Evolutionary conservation across 2,113 vertebrate species (phyloP).

Genomic region (Callipepla squamata): DNA sequence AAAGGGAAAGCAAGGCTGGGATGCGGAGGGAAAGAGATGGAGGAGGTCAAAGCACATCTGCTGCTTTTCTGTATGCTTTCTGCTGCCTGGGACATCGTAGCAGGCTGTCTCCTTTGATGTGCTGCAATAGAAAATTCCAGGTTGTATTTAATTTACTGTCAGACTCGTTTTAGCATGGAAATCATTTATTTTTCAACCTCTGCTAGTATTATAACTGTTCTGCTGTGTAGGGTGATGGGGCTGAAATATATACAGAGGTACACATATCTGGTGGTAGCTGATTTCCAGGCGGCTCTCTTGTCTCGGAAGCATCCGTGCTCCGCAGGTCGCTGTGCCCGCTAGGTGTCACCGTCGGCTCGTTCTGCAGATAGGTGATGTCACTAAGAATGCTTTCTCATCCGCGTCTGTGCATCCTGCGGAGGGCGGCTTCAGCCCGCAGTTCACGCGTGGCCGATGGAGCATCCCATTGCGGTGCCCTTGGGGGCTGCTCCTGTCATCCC

Average conservation of each 20-base stretch:
- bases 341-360: neutral
- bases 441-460: accelerated
- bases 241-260: too few relatives aligned
- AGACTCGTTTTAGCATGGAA: neutral
- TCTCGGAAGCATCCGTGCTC: neutral
- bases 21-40: too few relatives aligned
- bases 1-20: neutral
- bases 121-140: neutral
- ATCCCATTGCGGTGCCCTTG: accelerated
- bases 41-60: neutral
- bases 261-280: neutral
- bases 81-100: accelerated
- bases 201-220: neutral
- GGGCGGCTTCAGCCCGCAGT: neutral
- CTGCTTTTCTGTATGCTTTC: neutral
- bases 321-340: neutral
- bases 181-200: neutral
- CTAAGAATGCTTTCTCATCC: neutral
- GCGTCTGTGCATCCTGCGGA: neutral
- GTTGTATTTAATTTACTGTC: neutral
- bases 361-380: neutral
- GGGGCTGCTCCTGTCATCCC: neutral
- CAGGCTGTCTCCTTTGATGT: neutral
- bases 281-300: neutral
- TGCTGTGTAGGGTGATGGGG: accelerated